Evolutionary conservation across 35 echinoderm and acorn worm genomes (phyloP).

Genomic region (Lytechinus pictus): DNA sequence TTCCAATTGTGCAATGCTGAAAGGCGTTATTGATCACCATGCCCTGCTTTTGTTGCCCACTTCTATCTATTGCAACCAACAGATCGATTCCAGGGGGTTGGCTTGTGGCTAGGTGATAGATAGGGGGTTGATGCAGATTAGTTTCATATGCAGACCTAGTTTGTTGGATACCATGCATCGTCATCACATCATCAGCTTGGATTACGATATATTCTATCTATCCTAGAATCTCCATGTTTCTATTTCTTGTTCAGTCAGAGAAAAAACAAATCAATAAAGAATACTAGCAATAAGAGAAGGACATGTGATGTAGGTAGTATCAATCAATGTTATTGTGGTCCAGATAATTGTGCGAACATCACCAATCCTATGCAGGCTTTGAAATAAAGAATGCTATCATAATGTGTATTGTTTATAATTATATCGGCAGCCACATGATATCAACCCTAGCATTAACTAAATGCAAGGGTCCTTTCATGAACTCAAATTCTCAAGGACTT

Average conservation of each 20-base stretch:
- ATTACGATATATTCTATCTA: background rate
- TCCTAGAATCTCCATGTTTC: background rate
- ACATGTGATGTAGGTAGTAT: background rate
- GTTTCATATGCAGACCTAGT: constrained; percentile 5
- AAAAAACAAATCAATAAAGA: background rate
- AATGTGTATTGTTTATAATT: background rate
- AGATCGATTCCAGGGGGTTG: background rate
- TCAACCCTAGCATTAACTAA: background rate
- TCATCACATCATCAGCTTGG: background rate
- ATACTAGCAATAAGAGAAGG: background rate
- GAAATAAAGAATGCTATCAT: background rate
- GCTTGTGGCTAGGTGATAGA: background rate
- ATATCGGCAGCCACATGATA: background rate
- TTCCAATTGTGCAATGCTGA: constrained; percentile 3
- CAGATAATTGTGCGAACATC: background rate
- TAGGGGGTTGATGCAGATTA: background rate
- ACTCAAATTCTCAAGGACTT: background rate
- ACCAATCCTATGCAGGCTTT: background rate
- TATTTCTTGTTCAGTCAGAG: background rate
- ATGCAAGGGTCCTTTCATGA: background rate
- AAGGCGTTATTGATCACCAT: background rate
- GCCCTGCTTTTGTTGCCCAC: constrained; percentile 15
- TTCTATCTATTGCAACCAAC: constrained; percentile 12
- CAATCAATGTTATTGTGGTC: background rate
- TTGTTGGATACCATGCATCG: background rate